Base-by-base conservation (phyloP, 2,888 invertebrate species). In the Zhuqinia jingwanae region DNA sequence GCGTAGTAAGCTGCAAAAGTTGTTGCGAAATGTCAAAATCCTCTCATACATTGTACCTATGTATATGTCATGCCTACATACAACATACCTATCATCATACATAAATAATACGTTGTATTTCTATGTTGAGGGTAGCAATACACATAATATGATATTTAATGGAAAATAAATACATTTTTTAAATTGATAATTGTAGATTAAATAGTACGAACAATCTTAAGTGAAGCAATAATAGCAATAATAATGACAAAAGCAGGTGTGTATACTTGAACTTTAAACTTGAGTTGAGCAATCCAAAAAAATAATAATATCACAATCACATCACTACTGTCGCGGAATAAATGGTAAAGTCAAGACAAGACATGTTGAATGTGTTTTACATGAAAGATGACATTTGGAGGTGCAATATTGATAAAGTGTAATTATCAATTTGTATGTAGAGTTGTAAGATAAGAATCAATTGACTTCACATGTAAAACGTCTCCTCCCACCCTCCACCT, bases 211-310 rank as follows among this genome's bases (percentile, higher is more conserved):
- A 36, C n/a, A 36, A 36, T 36, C 36, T 36, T 8, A 36, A 36
- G 36, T 36, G 8, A 36, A 36, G 36, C 3, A 6, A 36, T 36
- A 36, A 36, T n/a, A 36, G 36, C 36, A 36, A n/a, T n/a, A n/a
- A n/a, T n/a, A n/a, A n/a, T n/a, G n/a, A n/a, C n/a, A n/a, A n/a
- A n/a, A 36, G 36, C 36, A 36, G 36, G 36, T 36, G 36, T 65
- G 42, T 30, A 50, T 73, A 73, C 73, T 73, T 73, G 73, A 73
- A 73, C 73, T 73, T 73, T 73, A 73, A 58, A 25, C 27, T 45
- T 8, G 27, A 10, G 17, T 70, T 73, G 53, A 47, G 73, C 50
- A 73, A 73, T 50, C 36, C 11, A 45, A 65, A 42, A 63, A n/a
- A 30, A 30, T 63, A 17, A 30, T 36, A 30, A 36, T 63, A 36